phyloP scores from a whole-genome alignment of 2,797 vertebrate species.

The Macroramphosus scolopax region DNA sequence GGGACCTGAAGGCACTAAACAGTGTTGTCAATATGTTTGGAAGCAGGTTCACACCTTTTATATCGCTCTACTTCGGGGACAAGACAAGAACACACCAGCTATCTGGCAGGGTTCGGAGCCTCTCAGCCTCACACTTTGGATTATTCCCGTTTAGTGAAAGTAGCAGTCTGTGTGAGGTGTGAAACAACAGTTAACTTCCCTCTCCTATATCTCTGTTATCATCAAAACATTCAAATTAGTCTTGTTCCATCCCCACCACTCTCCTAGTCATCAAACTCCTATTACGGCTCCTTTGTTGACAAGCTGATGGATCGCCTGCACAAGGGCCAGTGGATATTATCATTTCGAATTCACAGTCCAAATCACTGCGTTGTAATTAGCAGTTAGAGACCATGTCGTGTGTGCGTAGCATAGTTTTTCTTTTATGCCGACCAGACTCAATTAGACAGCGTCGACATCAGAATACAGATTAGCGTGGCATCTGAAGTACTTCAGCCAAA shows the following conservation, averaged over 20 bases:
- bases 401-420: slow-evolving; percentile 31
- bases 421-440: slow-evolving; percentile 56
- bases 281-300: slow-evolving; percentile 56
- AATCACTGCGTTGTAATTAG: slow-evolving; percentile 59
- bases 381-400: slow-evolving; percentile 37
- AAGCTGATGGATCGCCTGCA: slow-evolving; percentile 54
- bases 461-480: slow-evolving; percentile 58
- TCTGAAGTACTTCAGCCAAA: slow-evolving; percentile 47
- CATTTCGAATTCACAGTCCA: slow-evolving; percentile 49
- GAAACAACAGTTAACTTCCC: slow-evolving; percentile 17
- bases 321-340: slow-evolving; percentile 52
- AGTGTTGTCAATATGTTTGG: not conserved
- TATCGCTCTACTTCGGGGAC: slow-evolving; percentile 47
- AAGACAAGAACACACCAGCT: slow-evolving; percentile 2
- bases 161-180: slow-evolving; percentile 19
- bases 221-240: slow-evolving; percentile 46
- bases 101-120: too few species aligned
- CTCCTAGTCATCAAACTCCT: slow-evolving; percentile 45
- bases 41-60: slow-evolving; percentile 47
- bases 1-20: slow-evolving; percentile 22
- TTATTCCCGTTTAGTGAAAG: slow-evolving; percentile 18
- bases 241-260: slow-evolving; percentile 27
- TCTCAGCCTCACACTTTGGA: slow-evolving; percentile 8
- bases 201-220: slow-evolving; percentile 29
- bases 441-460: slow-evolving; percentile 55